phyloP scores from a whole-genome alignment of 1,140 invertebrate species.

The Melitaea cinxia region DNA sequence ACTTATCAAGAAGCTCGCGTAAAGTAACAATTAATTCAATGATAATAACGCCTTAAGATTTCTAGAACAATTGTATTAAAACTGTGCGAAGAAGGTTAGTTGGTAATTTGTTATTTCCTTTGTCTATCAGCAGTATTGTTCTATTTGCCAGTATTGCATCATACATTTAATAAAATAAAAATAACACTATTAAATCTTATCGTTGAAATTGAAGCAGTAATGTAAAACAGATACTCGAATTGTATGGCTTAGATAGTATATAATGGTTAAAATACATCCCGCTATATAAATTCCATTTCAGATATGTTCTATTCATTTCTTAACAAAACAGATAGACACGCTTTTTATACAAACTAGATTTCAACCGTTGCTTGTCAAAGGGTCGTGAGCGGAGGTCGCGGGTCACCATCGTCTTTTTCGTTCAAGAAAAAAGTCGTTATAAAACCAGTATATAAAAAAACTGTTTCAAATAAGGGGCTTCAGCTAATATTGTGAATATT shows the following conservation, averaged over 20 bases:
- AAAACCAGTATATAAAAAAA: conserved; percentile 62
- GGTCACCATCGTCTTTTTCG: conserved; percentile 70
- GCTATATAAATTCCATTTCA: conserved; percentile 42
- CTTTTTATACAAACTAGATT: conserved; percentile 74
- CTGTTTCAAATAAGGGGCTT: conserved; percentile 67
- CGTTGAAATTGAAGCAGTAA: too few relatives aligned
- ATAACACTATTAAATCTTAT: too few relatives aligned
- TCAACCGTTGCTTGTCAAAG: conserved; percentile 56
- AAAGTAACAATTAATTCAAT: not conserved
- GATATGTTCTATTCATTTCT: conserved; percentile 50
- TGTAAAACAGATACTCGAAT: not conserved
- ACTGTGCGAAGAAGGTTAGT: not conserved
- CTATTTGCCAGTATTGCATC: too few relatives aligned
- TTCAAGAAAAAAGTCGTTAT: conserved; percentile 73
- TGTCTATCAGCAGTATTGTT: too few relatives aligned
- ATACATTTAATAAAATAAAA: not conserved
- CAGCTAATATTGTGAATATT: conserved; percentile 80
- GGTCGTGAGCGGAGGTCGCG: conserved; percentile 54
- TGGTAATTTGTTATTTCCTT: not conserved
- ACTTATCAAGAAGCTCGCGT: not conserved
- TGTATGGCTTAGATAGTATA: not conserved
- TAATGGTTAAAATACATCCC: conserved; percentile 39
- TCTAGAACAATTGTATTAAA: not conserved
- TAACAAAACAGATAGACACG: conserved; percentile 56
- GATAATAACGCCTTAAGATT: not conserved